Conservation (phyloP, 2,888 invertebrate species). For the Macrosiphum euphorbiae region DNA sequence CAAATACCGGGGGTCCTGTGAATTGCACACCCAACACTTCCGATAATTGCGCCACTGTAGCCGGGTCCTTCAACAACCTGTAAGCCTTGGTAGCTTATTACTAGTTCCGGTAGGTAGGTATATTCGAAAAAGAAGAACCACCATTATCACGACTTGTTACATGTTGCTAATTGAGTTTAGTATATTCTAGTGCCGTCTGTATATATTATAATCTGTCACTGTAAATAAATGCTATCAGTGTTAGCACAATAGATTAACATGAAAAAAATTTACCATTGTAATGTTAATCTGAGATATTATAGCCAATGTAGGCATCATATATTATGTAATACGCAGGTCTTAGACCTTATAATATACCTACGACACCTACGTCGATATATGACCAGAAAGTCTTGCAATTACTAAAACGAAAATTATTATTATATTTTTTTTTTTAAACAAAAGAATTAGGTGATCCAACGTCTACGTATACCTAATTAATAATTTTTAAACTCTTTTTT, state of each 20-base stretch:
- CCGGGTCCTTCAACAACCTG: not conserved
- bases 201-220: not conserved
- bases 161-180: not conserved
- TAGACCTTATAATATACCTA: not conserved
- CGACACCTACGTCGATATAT: not conserved
- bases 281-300: not conserved
- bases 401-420: not conserved
- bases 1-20: too few relatives aligned
- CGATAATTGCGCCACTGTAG: too few relatives aligned
- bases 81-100: not conserved
- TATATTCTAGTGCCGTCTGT: not conserved
- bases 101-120: too few relatives aligned
- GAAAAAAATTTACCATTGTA: not conserved
- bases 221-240: not conserved
- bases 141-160: not conserved
- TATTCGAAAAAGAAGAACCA: not conserved
- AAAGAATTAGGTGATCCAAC: not conserved
- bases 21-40: too few relatives aligned
- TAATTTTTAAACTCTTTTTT: not conserved
- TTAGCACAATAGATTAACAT: not conserved
- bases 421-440: not conserved
- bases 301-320: not conserved
- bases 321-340: not conserved
- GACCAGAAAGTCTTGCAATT: not conserved
- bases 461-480: not conserved